Evolutionary conservation across 2,113 vertebrate genomes (phyloP), one percentile per base, ranked within the genome.

Genomic region (Dicentrarchus labrax): DNA sequence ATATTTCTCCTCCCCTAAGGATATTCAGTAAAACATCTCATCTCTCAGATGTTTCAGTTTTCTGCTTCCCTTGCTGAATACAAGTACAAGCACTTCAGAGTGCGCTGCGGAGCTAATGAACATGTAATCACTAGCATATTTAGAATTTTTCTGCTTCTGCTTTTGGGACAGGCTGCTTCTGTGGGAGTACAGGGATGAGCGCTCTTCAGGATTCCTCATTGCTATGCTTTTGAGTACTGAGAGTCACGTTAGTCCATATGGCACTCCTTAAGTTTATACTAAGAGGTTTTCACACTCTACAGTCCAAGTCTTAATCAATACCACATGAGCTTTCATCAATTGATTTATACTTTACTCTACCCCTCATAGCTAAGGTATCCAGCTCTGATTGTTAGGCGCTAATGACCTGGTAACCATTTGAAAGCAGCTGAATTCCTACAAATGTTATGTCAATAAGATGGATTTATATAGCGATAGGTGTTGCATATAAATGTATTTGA

Each of bases 361-460:
- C 70, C 15, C 48, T 89, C 77, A 73, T 73, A 84, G 70, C 71
- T 24, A 39, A 65, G 83, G 83, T 48, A 78, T 81, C 80, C 68
- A 19, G 82, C 75, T 61, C 78, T 50, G 81, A 84, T 88, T 87
- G 90, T 89, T 50, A 56, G 78, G 24, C 56, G 11, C 90, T 93
- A 93, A 92, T 91, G 84, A 88, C 76, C 61, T 76, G 62, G 65
- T 84, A 86, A 87, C 83, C 65, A 66, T 87, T 85, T 72, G 74
- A 87, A 91, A 91, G 84, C 72, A 50, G 76, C 47, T 50, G 79
- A 86, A 92, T 87, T 93, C 89, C 86, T 73, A 77, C 90, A 90
- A 90, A 92, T 93, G 86, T 92, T 85, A 78, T 78, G 85, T 92
- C 92, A 84, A 93, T 90, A 66, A 51, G 64, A 88, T 90, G 83